Evolutionary conservation across 2,113 vertebrate genomes (phyloP).

Genomic region (Peucedramus taeniatus): DNA sequence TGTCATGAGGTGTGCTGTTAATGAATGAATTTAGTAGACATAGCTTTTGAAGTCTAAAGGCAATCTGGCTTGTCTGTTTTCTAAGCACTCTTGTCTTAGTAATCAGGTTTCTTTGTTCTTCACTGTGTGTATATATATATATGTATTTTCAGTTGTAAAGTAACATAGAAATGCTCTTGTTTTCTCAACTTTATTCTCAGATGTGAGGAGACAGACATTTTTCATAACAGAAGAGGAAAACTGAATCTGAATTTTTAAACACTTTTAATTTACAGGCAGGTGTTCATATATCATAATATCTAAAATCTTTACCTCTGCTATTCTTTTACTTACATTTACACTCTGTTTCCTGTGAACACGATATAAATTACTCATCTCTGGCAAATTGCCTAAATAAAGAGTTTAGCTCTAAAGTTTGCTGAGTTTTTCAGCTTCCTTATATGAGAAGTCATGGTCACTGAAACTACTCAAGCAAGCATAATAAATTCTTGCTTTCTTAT

Average conservation of each 20-base stretch:
- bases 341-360: background rate
- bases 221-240: background rate
- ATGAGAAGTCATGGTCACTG: background rate
- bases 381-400: background rate
- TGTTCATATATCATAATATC: background rate
- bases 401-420: background rate
- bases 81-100: background rate
- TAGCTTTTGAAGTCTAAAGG: background rate
- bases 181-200: background rate
- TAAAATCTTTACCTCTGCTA: background rate
- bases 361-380: background rate
- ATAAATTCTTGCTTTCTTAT: background rate
- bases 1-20: background rate
- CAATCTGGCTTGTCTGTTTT: background rate
- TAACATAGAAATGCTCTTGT: background rate
- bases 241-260: background rate
- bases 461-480: background rate
- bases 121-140: rapidly evolving
- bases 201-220: background rate
- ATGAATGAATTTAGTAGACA: background rate
- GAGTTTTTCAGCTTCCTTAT: background rate
- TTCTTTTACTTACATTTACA: background rate
- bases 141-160: background rate
- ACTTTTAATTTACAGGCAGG: background rate
- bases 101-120: background rate